Conservation (phyloP, 92 coral and sea anemone genomes). For the Zoanthus sociatus region DNA sequence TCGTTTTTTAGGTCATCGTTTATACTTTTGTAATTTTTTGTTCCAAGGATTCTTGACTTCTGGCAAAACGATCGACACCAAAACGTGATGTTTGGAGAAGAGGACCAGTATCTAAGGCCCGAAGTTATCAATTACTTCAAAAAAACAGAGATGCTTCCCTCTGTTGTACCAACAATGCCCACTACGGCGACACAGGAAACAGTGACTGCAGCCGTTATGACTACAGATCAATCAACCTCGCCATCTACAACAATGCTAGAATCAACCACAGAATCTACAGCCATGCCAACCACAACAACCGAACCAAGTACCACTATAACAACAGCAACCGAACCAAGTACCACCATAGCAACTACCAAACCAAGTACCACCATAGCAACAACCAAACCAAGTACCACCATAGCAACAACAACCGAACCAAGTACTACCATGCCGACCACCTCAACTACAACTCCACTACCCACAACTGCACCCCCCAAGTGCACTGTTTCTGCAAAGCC, state of each 20-base stretch:
- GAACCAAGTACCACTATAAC: not conserved
- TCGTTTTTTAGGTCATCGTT: too few species aligned
- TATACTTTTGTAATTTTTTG: not conserved
- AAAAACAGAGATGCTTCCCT: constrained; percentile 39
- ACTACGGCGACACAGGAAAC: not conserved
- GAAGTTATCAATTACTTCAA: constrained; percentile 31
- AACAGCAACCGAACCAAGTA: not conserved
- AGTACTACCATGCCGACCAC: too few species aligned
- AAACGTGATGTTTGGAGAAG: constrained; percentile 32
- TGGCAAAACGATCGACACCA: not conserved
- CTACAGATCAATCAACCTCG: not conserved
- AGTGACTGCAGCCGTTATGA: too few species aligned
- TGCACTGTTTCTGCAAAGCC: not conserved
- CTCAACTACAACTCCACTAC: too few species aligned
- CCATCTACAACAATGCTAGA: not conserved
- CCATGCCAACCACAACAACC: not conserved
- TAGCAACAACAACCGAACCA: too few species aligned
- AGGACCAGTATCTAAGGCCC: constrained; percentile 21
- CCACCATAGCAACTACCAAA: not conserved
- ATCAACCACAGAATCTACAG: not conserved
- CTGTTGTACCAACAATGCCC: constrained; percentile 27
- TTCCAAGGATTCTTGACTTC: constrained; percentile 7
- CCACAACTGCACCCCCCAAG: not conserved
- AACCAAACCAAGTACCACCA: too few species aligned
- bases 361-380: not conserved